Conservation (phyloP, 1,140 invertebrate genomes). For the Araneus ventricosus region DNA sequence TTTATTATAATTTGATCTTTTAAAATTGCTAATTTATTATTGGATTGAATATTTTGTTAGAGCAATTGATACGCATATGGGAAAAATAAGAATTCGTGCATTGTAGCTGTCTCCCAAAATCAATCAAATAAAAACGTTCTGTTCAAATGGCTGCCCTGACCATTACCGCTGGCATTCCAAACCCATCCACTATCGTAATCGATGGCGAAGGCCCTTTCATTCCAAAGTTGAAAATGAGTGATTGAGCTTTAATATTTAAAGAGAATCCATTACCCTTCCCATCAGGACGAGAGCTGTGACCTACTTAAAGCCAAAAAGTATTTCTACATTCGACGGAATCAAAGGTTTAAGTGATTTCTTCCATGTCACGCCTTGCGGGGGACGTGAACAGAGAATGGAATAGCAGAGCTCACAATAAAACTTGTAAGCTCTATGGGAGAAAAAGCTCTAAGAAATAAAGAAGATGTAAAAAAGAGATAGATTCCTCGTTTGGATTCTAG, state of each 20-base stretch:
- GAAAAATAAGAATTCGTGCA: too few relatives aligned
- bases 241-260: slow-evolving; percentile 49
- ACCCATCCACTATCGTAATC: background rate
- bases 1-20: too few relatives aligned
- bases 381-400: background rate
- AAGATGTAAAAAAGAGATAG: slow-evolving; percentile 11
- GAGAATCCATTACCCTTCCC: slow-evolving; percentile 21
- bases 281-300: background rate
- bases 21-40: too few relatives aligned
- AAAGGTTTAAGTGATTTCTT: slow-evolving; percentile 29
- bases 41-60: too few relatives aligned
- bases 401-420: background rate
- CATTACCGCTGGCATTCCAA: background rate
- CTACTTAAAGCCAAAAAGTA: slow-evolving; percentile 37
- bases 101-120: background rate
- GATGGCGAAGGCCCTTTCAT: background rate
- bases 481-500: background rate
- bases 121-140: background rate
- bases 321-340: slow-evolving; percentile 25
- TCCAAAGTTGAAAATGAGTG: slow-evolving; percentile 27
- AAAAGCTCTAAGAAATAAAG: background rate
- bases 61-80: too few relatives aligned
- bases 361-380: slow-evolving; percentile 12
- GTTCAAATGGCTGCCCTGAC: background rate
- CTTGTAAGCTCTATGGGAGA: background rate